These are phyloP conservation scores for Sebastolobus altivelis DNA, from an alignment of 2,797 vertebrate species.

Conservation along the genomic window DNA sequence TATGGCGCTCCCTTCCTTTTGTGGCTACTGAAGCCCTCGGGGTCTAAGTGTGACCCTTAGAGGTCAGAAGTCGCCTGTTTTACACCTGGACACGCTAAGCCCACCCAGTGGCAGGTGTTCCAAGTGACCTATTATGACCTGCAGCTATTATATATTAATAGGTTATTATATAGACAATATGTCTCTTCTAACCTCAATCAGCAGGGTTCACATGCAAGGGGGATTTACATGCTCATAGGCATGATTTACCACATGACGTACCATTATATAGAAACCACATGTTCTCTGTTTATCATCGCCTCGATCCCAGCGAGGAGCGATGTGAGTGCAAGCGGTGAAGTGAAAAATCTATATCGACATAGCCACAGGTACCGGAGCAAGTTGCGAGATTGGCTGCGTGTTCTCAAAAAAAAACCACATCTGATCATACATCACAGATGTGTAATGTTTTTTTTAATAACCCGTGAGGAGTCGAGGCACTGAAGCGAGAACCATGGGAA, in stretches of 20 bases:
- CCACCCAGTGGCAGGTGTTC: constrained; percentile 54
- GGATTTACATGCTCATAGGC: constrained; percentile 12
- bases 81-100: constrained; percentile 52
- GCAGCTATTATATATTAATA: constrained; percentile 5
- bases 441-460: constrained; percentile 33
- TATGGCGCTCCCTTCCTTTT: not conserved
- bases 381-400: constrained; percentile 17
- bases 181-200: constrained; percentile 11
- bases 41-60: constrained; percentile 25
- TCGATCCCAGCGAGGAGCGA: constrained; percentile 12
- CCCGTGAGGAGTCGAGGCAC: constrained; percentile 21
- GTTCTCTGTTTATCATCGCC: constrained; percentile 15
- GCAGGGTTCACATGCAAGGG: not conserved
- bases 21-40: constrained; percentile 15
- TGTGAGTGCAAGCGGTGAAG: constrained; percentile 5
- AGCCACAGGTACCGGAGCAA: constrained; percentile 55
- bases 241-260: constrained; percentile 38
- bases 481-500: constrained; percentile 22
- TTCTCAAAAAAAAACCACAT: constrained; percentile 13
- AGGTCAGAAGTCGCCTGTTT: constrained; percentile 53
- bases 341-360: constrained; percentile 58
- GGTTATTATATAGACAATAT: constrained; percentile 23
- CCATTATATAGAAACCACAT: constrained; percentile 46
- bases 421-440: constrained; percentile 29
- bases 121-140: constrained; percentile 45